A percentile compares a stretch with the other conserved stretches of the same genome.
phyloP scores from a whole-genome alignment of 2,888 invertebrate species.

The Orthonychiurus folsomi region DNA sequence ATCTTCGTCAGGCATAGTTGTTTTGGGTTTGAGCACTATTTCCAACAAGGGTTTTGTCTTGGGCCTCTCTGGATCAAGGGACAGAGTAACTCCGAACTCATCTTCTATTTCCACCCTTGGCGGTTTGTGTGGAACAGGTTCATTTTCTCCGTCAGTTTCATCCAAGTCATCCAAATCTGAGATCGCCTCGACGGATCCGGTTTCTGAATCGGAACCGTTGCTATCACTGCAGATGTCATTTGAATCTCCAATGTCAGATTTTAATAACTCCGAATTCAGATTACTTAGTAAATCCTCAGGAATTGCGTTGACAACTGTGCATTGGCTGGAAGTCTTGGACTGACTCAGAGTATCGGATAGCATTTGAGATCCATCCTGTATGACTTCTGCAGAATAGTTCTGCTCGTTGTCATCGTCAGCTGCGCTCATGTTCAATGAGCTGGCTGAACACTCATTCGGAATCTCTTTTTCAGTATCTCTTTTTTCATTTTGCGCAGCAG shows the following conservation, averaged over 20 bases:
- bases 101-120: constrained; percentile 66
- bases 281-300: constrained; percentile 10
- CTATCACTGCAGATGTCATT: constrained; percentile 11
- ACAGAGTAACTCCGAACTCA: constrained; percentile 51
- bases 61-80: constrained; percentile 23
- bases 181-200: constrained; percentile 36
- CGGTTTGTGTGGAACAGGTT: constrained; percentile 43
- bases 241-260: constrained; percentile 42
- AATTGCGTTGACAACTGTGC: constrained; percentile 9
- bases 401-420: not conserved
- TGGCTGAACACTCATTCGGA: not conserved
- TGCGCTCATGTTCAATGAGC: constrained; percentile 27
- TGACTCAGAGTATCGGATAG: constrained; percentile 13
- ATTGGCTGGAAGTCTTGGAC: constrained; percentile 17
- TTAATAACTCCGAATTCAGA: constrained; percentile 45
- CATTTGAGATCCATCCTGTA: not conserved
- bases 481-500: constrained; percentile 16
- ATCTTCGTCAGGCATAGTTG: constrained; percentile 19
- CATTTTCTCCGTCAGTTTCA: constrained; percentile 31
- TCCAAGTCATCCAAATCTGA: constrained; percentile 20
- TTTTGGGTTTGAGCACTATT: not conserved
- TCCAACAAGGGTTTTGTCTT: not conserved
- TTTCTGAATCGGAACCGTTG: constrained; percentile 32
- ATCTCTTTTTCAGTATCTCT: constrained; percentile 21
- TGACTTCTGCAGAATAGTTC: not conserved